Percentiles rank a stretch among this genome's conserved stretches.
These are phyloP conservation scores for Bradynema listronoti DNA, from an alignment of 1,140 invertebrate genomes.

Conservation along the genomic window DNA sequence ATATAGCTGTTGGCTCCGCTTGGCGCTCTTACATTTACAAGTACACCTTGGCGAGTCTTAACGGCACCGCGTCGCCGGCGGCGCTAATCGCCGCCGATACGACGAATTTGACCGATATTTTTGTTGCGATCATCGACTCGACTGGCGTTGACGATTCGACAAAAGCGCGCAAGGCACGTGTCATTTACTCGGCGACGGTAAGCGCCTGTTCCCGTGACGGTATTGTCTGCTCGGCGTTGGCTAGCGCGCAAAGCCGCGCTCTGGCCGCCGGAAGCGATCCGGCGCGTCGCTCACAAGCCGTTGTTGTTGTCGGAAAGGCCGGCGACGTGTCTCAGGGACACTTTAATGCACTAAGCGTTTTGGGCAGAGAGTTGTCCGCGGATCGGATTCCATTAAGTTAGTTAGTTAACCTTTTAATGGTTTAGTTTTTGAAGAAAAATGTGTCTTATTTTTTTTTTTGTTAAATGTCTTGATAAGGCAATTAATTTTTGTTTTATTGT, in stretches of 20 bases:
- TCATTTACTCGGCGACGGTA: slow-evolving; percentile 31
- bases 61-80: not conserved
- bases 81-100: not conserved
- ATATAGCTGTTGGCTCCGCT: slow-evolving; percentile 27
- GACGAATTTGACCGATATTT: slow-evolving; percentile 22
- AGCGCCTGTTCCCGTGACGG: slow-evolving; percentile 25
- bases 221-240: slow-evolving; percentile 31
- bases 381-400: slow-evolving; percentile 17
- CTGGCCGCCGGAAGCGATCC: slow-evolving; percentile 9
- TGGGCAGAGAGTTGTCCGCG: slow-evolving; percentile 21
- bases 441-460: too few relatives aligned
- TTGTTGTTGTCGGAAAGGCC: not conserved
- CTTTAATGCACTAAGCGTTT: slow-evolving; percentile 14
- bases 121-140: slow-evolving; percentile 4
- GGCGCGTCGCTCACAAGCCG: too few relatives aligned
- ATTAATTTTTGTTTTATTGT: too few relatives aligned
- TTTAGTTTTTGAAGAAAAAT: too few relatives aligned
- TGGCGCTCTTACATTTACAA: slow-evolving; percentile 39
- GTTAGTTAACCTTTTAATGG: too few relatives aligned
- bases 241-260: slow-evolving; percentile 31
- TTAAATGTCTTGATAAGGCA: too few relatives aligned
- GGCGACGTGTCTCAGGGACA: too few relatives aligned
- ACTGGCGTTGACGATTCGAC: slow-evolving; percentile 9
- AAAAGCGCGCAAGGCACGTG: not conserved
- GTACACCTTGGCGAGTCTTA: slow-evolving; percentile 13